Conservation (phyloP, 2,797 vertebrate species). For the Parauchenoglanis punctatus region DNA sequence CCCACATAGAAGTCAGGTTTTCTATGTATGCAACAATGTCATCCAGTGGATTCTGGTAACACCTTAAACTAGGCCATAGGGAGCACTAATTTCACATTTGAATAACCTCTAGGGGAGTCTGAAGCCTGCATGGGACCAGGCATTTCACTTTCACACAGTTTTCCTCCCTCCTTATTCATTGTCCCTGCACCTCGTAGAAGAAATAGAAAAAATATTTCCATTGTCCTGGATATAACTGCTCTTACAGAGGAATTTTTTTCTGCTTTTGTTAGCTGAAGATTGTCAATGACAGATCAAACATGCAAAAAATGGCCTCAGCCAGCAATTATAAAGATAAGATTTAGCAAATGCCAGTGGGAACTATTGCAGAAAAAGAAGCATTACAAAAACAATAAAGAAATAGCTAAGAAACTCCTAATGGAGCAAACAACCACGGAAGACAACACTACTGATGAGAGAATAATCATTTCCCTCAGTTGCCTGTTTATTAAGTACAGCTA, state of each 20-base stretch:
- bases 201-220: background rate
- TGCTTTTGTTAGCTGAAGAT: background rate
- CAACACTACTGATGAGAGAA: background rate
- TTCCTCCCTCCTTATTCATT: background rate
- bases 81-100: background rate
- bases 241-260: background rate
- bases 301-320: background rate
- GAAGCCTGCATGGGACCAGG: background rate
- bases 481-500: background rate
- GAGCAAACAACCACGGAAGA: background rate
- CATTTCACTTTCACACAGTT: background rate
- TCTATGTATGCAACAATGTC: background rate
- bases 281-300: background rate
- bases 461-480: background rate
- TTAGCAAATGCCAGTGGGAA: background rate
- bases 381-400: background rate
- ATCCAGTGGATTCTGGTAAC: background rate
- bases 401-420: background rate
- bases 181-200: background rate
- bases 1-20: background rate
- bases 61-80: background rate
- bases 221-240: background rate
- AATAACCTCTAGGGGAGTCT: too few species aligned
- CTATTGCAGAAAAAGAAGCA: background rate
- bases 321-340: background rate